A percentile compares a stretch with the other conserved stretches of the same genome.
Evolutionary conservation across 2,113 vertebrate species (phyloP).

Genomic region (Colinus virginianus): DNA sequence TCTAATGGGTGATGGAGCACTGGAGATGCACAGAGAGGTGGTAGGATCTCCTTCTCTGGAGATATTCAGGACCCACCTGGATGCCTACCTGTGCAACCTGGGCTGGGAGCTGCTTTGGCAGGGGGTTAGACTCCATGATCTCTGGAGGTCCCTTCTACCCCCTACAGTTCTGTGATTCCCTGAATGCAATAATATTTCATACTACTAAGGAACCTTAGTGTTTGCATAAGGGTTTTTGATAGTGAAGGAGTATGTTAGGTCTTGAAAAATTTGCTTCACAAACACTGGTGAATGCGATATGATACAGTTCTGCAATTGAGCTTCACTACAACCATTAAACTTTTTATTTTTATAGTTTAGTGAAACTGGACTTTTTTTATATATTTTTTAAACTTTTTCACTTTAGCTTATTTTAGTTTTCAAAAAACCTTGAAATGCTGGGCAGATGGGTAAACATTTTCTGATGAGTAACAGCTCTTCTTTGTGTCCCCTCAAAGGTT

Average conservation of each 20-base stretch:
- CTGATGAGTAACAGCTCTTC: neutral
- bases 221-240: neutral
- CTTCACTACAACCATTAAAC: neutral
- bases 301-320: neutral
- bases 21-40: too few species aligned
- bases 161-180: too few species aligned
- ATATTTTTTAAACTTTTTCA: neutral
- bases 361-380: neutral
- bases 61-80: too few species aligned
- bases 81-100: too few species aligned
- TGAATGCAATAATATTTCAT: neutral
- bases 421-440: slow-evolving; percentile 24
- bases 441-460: neutral
- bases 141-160: too few species aligned
- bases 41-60: too few species aligned
- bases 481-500: neutral
- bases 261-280: neutral
- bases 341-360: neutral
- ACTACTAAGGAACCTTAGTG: neutral
- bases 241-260: neutral
- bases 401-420: neutral
- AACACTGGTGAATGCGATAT: neutral
- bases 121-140: too few species aligned
- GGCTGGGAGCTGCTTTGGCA: too few species aligned
- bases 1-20: neutral